A percentile compares a stretch with the other conserved stretches of the same genome.
phyloP scores from a whole-genome alignment of 2,797 vertebrate genomes.

The Simalia tracyae region DNA sequence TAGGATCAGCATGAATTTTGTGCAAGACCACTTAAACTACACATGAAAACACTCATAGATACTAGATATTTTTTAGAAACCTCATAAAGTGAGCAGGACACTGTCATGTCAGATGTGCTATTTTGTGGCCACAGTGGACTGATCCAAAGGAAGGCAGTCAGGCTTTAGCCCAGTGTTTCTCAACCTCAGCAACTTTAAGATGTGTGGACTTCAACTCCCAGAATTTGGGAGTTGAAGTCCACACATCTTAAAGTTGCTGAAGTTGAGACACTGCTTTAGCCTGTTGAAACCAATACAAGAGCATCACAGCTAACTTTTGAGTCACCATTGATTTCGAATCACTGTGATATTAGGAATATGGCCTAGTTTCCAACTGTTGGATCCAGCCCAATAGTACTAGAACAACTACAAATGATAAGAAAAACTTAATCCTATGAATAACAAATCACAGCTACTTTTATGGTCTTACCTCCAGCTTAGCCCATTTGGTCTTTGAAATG shows the following conservation, averaged over 20 bases:
- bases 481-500: neutral
- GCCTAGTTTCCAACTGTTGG: too few species aligned
- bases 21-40: neutral
- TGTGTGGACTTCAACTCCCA: too few species aligned
- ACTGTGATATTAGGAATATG: too few species aligned
- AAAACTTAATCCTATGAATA: neutral
- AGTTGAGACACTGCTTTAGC: too few species aligned
- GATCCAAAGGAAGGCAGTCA: neutral
- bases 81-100: neutral
- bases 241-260: too few species aligned
- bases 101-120: neutral
- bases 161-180: neutral
- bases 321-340: too few species aligned
- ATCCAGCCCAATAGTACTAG: neutral
- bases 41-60: neutral
- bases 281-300: neutral
- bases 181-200: too few species aligned
- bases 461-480: neutral
- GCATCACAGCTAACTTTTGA: neutral
- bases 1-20: neutral
- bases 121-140: neutral
- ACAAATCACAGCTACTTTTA: neutral
- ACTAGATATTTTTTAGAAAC: neutral
- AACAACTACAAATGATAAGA: neutral
- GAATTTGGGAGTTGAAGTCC: too few species aligned